A percentile compares a stretch with the other conserved stretches of the same genome.
Evolutionary conservation across 2,113 vertebrate genomes (phyloP).

Genomic region (Hippocampus mohnikei): DNA sequence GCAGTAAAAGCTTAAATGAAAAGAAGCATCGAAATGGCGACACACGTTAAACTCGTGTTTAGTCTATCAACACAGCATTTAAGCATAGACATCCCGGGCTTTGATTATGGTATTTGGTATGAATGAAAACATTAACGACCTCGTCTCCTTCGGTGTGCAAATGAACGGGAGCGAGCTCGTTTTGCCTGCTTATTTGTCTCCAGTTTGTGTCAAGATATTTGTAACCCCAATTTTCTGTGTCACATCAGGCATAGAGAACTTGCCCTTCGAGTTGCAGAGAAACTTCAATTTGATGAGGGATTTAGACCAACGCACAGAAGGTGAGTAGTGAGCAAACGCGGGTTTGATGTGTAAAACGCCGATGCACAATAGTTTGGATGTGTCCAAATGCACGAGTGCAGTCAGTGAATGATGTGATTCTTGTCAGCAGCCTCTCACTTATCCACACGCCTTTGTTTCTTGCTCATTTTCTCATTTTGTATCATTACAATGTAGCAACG

Average conservation of each 20-base stretch:
- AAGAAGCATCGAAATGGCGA: not conserved
- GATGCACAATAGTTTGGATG: no score
- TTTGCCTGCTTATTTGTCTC: not conserved
- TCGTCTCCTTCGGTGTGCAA: not conserved
- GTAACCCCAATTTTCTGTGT: not conserved
- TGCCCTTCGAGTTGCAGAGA: slow-evolving; percentile 93
- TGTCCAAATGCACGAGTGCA: no score
- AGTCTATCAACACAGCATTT: not conserved
- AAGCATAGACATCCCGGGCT: not conserved
- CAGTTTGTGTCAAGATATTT: not conserved
- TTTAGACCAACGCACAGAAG: slow-evolving; percentile 93
- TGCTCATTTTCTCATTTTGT: no score
- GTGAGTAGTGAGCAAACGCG: slow-evolving; percentile 60
- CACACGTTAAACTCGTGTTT: not conserved
- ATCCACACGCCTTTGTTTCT: no score
- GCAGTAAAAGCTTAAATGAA: not conserved
- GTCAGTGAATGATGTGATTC: no score
- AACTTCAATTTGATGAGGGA: slow-evolving; percentile 98
- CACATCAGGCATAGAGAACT: slow-evolving; percentile 88
- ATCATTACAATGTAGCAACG: no score
- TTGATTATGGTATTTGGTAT: not conserved
- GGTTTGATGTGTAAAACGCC: not conserved
- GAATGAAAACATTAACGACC: not conserved
- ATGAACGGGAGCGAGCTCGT: not conserved
- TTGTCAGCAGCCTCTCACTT: no score